phyloP scores from a whole-genome alignment of 2,888 invertebrate genomes.

The Sinopyrophorus schimmeli region DNA sequence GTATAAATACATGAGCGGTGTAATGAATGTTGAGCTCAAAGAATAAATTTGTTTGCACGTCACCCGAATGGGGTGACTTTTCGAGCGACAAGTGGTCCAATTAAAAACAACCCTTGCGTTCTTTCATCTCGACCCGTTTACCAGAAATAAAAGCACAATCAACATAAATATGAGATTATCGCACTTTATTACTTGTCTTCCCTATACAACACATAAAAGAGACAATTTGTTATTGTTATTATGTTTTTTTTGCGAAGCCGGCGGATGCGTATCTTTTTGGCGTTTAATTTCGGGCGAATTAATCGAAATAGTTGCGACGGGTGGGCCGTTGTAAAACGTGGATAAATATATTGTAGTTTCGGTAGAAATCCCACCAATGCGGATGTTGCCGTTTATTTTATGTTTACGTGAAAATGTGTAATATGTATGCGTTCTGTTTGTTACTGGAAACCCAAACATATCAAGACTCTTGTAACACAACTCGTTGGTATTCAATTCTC shows the following conservation, averaged over 20 bases:
- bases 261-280: too few species aligned
- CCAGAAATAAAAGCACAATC: constrained; percentile 42
- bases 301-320: too few species aligned
- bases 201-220: constrained; percentile 37
- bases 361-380: too few species aligned
- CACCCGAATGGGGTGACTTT: constrained; percentile 14
- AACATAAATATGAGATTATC: constrained; percentile 45
- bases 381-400: constrained; percentile 19
- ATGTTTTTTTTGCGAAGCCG: too few species aligned
- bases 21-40: constrained; percentile 29
- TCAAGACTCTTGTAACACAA: constrained; percentile 15
- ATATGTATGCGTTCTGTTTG: constrained; percentile 29
- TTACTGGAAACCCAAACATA: constrained; percentile 24
- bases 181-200: constrained; percentile 41
- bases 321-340: too few species aligned
- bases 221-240: constrained; percentile 39
- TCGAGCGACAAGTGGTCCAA: constrained; percentile 36
- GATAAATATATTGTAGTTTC: too few species aligned
- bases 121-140: constrained; percentile 40
- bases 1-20: constrained; percentile 22
- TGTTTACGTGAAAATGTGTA: constrained; percentile 25
- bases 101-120: constrained; percentile 35
- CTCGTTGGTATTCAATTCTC: constrained; percentile 41
- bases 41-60: constrained; percentile 29
- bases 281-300: too few species aligned